Conservation (phyloP, 2,113 vertebrate genomes). For the Oceanodroma tethys region DNA sequence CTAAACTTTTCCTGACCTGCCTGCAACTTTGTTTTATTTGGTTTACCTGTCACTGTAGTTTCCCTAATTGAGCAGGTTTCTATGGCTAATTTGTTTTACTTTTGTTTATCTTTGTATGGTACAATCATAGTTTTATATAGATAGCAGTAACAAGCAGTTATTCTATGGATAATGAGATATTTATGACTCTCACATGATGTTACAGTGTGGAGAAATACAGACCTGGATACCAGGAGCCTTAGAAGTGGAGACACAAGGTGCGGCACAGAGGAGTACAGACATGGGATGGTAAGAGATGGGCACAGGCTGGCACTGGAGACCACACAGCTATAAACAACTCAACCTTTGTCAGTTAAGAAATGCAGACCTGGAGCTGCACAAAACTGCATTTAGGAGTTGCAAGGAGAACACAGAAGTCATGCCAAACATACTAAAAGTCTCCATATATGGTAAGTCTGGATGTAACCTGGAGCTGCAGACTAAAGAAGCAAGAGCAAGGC, state of each 20-base stretch:
- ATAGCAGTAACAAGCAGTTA: background rate
- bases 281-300: background rate
- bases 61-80: background rate
- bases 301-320: background rate
- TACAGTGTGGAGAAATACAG: background rate
- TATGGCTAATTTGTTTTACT: background rate
- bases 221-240: background rate
- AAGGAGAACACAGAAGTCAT: background rate
- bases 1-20: background rate
- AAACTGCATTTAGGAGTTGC: background rate
- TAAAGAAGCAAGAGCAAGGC: background rate
- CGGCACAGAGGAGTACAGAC: background rate
- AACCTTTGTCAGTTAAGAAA: background rate
- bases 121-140: background rate
- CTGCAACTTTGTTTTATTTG: background rate
- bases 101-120: background rate
- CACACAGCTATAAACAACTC: background rate
- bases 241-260: background rate
- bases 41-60: background rate
- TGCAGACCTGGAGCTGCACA: background rate
- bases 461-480: background rate
- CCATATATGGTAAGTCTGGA: background rate
- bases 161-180: background rate
- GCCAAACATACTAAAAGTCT: background rate
- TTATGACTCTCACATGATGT: background rate